These are phyloP conservation scores for Hirtodrosophila trivittata DNA, from an alignment of 2,888 invertebrate species.

Conservation along the genomic window DNA sequence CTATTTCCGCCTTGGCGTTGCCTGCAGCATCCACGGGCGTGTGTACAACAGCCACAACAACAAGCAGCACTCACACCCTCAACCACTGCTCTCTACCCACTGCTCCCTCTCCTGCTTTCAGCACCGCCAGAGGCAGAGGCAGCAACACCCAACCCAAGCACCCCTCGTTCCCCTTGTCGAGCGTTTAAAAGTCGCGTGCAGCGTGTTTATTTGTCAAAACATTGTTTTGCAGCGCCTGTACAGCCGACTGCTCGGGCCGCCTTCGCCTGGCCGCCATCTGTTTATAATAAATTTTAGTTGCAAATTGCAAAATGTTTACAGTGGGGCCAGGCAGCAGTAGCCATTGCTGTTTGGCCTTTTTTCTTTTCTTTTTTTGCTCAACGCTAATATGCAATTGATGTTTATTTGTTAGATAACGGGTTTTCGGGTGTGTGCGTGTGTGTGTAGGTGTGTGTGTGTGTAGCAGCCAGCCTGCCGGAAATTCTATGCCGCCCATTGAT, in stretches of 20 bases:
- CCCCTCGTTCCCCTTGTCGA: background rate
- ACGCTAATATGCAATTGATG: conserved; percentile 64
- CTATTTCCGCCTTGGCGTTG: conserved; percentile 56
- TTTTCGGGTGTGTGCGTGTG: conserved; percentile 15
- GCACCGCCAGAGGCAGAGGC: too few relatives aligned
- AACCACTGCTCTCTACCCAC: background rate
- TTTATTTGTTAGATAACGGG: conserved; percentile 67
- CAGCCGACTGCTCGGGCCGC: conserved; percentile 16
- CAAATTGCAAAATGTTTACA: conserved; percentile 72
- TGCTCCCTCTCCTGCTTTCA: too few relatives aligned
- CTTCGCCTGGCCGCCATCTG: conserved; percentile 61
- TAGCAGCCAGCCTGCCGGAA: conserved; percentile 60
- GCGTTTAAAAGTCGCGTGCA: conserved; percentile 67
- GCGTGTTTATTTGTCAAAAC: conserved; percentile 77
- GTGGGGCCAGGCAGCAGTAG: conserved; percentile 24
- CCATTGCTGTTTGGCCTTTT: conserved; percentile 30
- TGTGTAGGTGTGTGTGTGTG: background rate
- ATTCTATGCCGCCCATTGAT: conserved; percentile 47
- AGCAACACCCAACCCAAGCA: background rate
- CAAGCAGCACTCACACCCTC: conserved; percentile 1
- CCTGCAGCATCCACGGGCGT: conserved; percentile 37
- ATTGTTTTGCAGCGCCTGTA: conserved; percentile 54
- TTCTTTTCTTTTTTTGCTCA: conserved; percentile 4
- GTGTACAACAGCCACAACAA: conserved; percentile 43
- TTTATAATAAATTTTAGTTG: conserved; percentile 73